phyloP scores from a whole-genome alignment of 92 coral and sea anemone species.

The Bergia puertoricense region DNA sequence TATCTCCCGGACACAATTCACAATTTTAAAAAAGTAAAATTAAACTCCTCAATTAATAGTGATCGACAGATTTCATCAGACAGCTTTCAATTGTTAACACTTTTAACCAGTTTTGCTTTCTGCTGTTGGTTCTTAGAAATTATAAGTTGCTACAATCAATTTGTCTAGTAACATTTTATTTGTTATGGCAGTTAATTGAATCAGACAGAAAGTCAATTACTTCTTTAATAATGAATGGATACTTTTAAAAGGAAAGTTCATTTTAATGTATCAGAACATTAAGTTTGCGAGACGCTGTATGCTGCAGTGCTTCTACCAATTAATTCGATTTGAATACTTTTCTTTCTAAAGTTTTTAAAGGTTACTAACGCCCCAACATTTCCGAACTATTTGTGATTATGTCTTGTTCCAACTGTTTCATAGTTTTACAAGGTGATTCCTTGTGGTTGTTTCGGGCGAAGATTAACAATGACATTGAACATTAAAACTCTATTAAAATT shows the following conservation, averaged over 20 bases:
- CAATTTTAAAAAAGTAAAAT: too few relatives aligned
- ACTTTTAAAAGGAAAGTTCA: not conserved
- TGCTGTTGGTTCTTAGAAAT: too few relatives aligned
- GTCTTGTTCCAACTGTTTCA: not conserved
- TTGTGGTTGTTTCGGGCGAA: too few relatives aligned
- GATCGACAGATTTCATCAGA: too few relatives aligned
- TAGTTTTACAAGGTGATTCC: too few relatives aligned
- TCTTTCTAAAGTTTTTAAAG: too few relatives aligned
- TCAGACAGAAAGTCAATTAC: not conserved
- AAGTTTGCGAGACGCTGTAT: not conserved
- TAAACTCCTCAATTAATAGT: too few relatives aligned
- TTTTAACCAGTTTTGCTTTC: too few relatives aligned
- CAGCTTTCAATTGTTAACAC: too few relatives aligned
- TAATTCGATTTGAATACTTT: not conserved
- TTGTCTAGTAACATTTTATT: not conserved
- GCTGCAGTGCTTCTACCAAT: not conserved
- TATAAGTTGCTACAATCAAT: not conserved
- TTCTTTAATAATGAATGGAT: slow-evolving; percentile 7
- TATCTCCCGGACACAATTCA: too few relatives aligned
- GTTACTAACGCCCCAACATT: not conserved
- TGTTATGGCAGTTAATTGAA: not conserved
- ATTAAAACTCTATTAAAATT: not conserved
- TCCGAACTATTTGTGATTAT: not conserved
- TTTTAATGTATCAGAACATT: not conserved
- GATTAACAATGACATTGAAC: not conserved